phyloP scores from a whole-genome alignment of 2,113 vertebrate genomes.

The Lepisosteus oculatus region DNA sequence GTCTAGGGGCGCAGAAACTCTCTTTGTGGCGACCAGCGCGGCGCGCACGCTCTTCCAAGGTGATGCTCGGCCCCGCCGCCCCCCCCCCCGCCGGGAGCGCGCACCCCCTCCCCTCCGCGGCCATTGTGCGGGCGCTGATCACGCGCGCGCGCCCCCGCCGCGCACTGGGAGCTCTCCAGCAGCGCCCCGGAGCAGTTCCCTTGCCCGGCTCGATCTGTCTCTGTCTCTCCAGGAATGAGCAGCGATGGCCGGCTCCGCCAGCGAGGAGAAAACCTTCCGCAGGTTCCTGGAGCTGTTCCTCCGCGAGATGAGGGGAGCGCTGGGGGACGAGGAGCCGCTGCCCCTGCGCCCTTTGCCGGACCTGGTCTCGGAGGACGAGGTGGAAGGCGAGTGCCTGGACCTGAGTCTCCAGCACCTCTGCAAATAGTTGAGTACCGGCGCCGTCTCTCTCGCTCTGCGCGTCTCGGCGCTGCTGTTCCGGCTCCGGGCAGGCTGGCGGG shows the following conservation, averaged over 20 bases:
- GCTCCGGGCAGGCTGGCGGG: too few species aligned
- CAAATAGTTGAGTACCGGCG: slow-evolving; percentile 92
- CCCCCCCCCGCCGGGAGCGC: slow-evolving; percentile 1
- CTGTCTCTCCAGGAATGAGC: slow-evolving; percentile 79
- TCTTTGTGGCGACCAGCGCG: too few species aligned
- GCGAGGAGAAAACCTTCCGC: slow-evolving; percentile 94
- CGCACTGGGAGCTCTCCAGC: slow-evolving; percentile 55
- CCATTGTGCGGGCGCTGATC: slow-evolving; percentile 26
- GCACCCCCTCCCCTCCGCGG: slow-evolving; percentile 13
- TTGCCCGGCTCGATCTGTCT: slow-evolving; percentile 46
- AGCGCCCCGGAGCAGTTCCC: slow-evolving; percentile 40
- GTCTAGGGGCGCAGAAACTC: too few species aligned
- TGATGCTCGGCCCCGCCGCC: too few species aligned
- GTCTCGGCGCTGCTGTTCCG: too few species aligned
- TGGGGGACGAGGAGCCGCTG: slow-evolving; percentile 80
- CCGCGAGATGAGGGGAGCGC: slow-evolving; percentile 88
- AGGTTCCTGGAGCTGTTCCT: slow-evolving; percentile 94
- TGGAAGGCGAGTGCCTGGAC: slow-evolving; percentile 94
- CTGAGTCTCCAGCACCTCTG: slow-evolving; percentile 97
- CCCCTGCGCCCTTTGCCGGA: slow-evolving; percentile 79
- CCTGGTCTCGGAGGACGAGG: slow-evolving; percentile 84
- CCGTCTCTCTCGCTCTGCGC: too few species aligned
- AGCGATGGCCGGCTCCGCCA: slow-evolving; percentile 85
- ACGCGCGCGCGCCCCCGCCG: slow-evolving; percentile 38
- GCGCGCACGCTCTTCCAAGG: too few species aligned